Base-by-base conservation (phyloP, 2,113 vertebrate species). In the Ammodytes marinus region DNA sequence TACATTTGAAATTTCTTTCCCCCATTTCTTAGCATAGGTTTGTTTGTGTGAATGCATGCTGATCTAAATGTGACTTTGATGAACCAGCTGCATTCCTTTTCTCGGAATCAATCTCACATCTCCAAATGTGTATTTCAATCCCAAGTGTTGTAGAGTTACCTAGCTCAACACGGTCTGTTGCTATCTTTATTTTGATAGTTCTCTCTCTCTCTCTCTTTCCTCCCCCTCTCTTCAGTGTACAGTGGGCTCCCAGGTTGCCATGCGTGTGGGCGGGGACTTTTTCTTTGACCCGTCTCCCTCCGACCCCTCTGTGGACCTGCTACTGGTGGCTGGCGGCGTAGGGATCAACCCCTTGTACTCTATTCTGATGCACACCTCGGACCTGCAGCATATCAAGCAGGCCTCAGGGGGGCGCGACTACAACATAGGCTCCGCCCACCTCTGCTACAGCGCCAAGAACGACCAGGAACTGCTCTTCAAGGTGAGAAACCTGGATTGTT, bases 281-380 rank as follows among this genome's bases (percentile, higher is more conserved):
- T 99, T 95, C 94, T 98, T 97, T 86, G 95, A 98, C 94, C 98
- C 97, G 35, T 91, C 94, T 15, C 97, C 97, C 17, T 88, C 92
- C 43, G 96, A 97, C 40, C 85, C 94, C 10, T 85, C 95, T 3
- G 90, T 96, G 86, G 96, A 98, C 83, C 88, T 99, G 40, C 93
- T 99, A 79, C 89, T 99, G 87, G 96, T 99, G 73, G 98, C 97
- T 4, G 98, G 98, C 8, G 97, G 97, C 8, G 97, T 99, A 0
- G 98, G 97, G 65, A 99, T 99, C 92, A 99, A 99, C 91, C 98
- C 98, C 4, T 93, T 99, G 80, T 96, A 97, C 91, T 99, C 98
- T 81, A 97, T 99, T 89, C 95, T 99, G 86, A 89, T 96, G 68
- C 97, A 99, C 79, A 17, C 93, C 2, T 91, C 92, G 5, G 97